Evolutionary conservation across 2,888 invertebrate genomes (phyloP).

Genomic region (Hypena proboscidalis): DNA sequence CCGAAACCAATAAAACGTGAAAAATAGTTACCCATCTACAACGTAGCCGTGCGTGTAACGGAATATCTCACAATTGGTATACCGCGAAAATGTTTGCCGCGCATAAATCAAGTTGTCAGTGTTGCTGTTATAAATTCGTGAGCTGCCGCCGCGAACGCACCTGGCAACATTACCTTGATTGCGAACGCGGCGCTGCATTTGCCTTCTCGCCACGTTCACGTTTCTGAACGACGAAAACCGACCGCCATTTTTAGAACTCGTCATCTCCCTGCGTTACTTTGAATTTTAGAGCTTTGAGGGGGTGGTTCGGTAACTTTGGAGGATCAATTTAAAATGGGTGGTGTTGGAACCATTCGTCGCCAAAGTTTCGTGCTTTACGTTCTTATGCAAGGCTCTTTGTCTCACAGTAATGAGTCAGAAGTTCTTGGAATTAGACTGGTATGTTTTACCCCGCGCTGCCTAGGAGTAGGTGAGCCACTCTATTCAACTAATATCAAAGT

Average conservation of each 20-base stretch:
- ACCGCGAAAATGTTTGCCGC: constrained; percentile 64
- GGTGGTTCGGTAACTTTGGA: background rate
- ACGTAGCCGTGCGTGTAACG: constrained; percentile 60
- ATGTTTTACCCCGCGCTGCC: constrained; percentile 28
- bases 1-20: constrained; percentile 70
- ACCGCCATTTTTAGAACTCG: constrained; percentile 29
- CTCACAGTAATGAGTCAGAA: constrained; percentile 66
- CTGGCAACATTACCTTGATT: constrained; percentile 82
- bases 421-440: constrained; percentile 57
- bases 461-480: constrained; percentile 36
- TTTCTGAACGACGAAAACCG: constrained; percentile 27
- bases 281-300: background rate
- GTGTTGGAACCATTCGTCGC: constrained; percentile 42
- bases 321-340: constrained; percentile 38
- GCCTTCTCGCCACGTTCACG: constrained; percentile 62
- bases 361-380: constrained; percentile 61
- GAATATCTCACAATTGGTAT: constrained; percentile 66
- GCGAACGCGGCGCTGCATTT: constrained; percentile 63
- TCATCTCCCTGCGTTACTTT: constrained; percentile 6
- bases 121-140: constrained; percentile 79
- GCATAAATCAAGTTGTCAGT: constrained; percentile 81
- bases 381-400: constrained; percentile 63
- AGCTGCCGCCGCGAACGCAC: constrained; percentile 69
- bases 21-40: constrained; percentile 65
- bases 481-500: constrained; percentile 57